Evolutionary conservation across 2,113 vertebrate species (phyloP).

Genomic region (Leucosticte australis): DNA sequence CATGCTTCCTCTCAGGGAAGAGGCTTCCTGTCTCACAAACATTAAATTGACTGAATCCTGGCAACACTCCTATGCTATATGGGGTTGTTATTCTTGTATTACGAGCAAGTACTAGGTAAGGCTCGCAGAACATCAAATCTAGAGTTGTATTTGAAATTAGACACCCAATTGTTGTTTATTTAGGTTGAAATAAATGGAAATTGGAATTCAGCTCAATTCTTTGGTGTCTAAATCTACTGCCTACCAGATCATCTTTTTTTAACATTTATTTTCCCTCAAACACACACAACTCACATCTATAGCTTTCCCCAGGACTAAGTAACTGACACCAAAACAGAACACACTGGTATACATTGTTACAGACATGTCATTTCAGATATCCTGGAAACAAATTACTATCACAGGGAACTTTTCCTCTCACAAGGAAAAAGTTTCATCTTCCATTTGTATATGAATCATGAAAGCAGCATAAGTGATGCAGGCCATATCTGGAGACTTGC

Average conservation of each 20-base stretch:
- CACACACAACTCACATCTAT: background rate
- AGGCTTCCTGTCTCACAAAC: background rate
- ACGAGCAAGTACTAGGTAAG: background rate
- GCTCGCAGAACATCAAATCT: background rate
- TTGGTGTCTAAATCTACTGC: background rate
- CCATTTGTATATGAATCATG: slow-evolving; percentile 4
- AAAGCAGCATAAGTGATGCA: background rate
- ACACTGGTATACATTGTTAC: background rate
- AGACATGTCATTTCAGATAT: background rate
- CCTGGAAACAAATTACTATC: slow-evolving; percentile 6
- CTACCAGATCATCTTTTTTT: background rate
- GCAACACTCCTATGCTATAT: background rate
- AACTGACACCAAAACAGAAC: background rate
- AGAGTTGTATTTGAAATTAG: background rate
- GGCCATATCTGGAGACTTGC: background rate
- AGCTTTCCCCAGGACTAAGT: background rate
- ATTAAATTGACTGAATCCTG: background rate
- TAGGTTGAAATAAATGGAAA: background rate
- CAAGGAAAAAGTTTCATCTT: slow-evolving; percentile 1
- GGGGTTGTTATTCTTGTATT: background rate
- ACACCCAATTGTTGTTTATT: background rate
- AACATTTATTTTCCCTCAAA: background rate
- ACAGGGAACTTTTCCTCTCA: background rate
- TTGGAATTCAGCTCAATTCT: background rate
- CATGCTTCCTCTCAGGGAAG: background rate